phyloP scores from a whole-genome alignment of 2,797 vertebrate species.

The Vipera ursinii region DNA sequence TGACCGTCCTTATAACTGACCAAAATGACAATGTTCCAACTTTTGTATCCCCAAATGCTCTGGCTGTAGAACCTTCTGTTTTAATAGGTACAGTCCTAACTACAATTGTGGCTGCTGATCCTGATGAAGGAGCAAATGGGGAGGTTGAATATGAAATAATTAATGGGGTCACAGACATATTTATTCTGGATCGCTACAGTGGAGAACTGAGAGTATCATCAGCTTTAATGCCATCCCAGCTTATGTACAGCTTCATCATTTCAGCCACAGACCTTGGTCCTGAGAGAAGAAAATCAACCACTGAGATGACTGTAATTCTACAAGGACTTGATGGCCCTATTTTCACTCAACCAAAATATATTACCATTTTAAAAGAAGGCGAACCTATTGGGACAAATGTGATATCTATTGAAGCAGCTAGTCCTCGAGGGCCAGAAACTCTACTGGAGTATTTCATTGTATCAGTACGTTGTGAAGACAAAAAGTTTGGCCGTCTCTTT shows the following conservation, averaged over 20 bases:
- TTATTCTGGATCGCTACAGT: constrained; percentile 94
- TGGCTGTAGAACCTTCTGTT: constrained; percentile 88
- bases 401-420: constrained; percentile 90
- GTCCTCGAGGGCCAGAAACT: constrained; percentile 80
- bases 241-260: constrained; percentile 89
- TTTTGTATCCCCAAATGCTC: constrained; percentile 91
- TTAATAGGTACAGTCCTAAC: constrained; percentile 91
- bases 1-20: constrained; percentile 94
- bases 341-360: constrained; percentile 94
- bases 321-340: constrained; percentile 89
- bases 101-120: constrained; percentile 89
- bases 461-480: constrained; percentile 85
- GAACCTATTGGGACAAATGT: constrained; percentile 94
- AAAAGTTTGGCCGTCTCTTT: constrained; percentile 88
- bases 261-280: constrained; percentile 91
- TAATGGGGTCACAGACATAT: constrained; percentile 89
- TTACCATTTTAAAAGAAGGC: constrained; percentile 93
- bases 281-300: constrained; percentile 84
- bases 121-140: constrained; percentile 91
- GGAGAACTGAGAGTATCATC: constrained; percentile 91
- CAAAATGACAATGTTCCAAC: constrained; percentile 90
- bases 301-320: constrained; percentile 90
- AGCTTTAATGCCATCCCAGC: constrained; percentile 84
- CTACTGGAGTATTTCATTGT: constrained; percentile 97
- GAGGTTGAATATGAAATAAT: constrained; percentile 96